Percentiles rank a stretch among this genome's conserved stretches.
These are phyloP conservation scores for Neostethus bicornis DNA, from an alignment of 2,797 vertebrate genomes.

Conservation along the genomic window DNA sequence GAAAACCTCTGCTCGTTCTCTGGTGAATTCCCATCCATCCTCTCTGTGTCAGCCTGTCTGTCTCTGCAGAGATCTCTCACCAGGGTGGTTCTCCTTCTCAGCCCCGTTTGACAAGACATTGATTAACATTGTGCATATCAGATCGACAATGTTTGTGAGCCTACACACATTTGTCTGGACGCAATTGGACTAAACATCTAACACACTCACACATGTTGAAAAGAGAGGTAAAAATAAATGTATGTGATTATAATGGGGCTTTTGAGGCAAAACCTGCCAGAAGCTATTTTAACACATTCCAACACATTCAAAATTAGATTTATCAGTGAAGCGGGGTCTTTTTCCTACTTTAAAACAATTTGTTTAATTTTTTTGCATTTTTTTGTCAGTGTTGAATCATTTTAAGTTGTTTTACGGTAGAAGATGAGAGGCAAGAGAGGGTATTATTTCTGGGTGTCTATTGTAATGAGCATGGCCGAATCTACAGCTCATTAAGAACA, in stretches of 20 bases:
- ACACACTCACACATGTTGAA: background rate
- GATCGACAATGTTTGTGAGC: constrained; percentile 38
- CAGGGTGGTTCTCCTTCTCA: constrained; percentile 54
- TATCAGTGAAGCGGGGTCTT: no score
- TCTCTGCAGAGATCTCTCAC: constrained; percentile 43
- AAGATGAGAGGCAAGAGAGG: no score
- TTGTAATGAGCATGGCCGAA: background rate
- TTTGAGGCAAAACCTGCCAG: no score
- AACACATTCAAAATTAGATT: no score
- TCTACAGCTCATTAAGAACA: background rate
- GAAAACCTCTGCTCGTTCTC: constrained; percentile 36
- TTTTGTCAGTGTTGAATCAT: no score
- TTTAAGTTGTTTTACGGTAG: no score
- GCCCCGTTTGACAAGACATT: constrained; percentile 51
- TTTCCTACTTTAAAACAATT: no score
- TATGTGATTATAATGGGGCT: no score
- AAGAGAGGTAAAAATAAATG: background rate
- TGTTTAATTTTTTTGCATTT: no score
- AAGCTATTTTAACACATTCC: no score
- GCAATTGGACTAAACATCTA: constrained; percentile 1
- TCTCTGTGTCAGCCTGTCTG: constrained; percentile 38
- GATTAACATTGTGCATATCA: constrained; percentile 53
- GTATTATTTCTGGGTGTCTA: no score
- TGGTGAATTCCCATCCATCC: constrained; percentile 54
- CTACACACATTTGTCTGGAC: constrained; percentile 6